Percentiles rank a stretch among this genome's conserved stretches.
Evolutionary conservation across 2,797 vertebrate genomes (phyloP).

Genomic region (Todus mexicanus): DNA sequence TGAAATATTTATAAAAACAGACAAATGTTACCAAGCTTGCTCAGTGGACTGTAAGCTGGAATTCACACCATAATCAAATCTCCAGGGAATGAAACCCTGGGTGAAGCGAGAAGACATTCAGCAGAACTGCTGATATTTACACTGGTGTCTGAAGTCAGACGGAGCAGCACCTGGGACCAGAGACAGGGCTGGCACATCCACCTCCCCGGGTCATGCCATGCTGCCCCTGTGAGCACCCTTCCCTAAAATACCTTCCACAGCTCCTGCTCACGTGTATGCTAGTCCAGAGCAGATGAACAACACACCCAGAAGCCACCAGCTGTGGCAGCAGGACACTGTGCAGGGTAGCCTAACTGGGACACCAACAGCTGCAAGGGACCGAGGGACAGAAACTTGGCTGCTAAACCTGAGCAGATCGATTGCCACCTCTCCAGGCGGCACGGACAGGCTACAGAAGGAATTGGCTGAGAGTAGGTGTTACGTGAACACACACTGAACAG

Average conservation of each 20-base stretch:
- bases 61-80: background rate
- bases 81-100: background rate
- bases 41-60: background rate
- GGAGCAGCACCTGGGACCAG: background rate
- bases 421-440: background rate
- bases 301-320: background rate
- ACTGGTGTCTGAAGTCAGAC: background rate
- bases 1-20: slow-evolving; percentile 16
- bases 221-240: background rate
- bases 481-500: background rate
- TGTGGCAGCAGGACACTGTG: background rate
- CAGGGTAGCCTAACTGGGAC: background rate
- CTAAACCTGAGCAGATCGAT: background rate
- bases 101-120: background rate
- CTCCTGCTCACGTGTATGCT: background rate
- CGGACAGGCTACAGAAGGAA: background rate
- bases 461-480: background rate
- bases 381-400: background rate
- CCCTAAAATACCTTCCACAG: too few species aligned
- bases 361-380: background rate
- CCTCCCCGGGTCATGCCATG: accelerated
- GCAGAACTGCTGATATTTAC: background rate
- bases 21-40: background rate
- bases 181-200: background rate
- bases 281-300: background rate